phyloP scores from a whole-genome alignment of 2,113 vertebrate genomes.

The Vidua chalybeata region DNA sequence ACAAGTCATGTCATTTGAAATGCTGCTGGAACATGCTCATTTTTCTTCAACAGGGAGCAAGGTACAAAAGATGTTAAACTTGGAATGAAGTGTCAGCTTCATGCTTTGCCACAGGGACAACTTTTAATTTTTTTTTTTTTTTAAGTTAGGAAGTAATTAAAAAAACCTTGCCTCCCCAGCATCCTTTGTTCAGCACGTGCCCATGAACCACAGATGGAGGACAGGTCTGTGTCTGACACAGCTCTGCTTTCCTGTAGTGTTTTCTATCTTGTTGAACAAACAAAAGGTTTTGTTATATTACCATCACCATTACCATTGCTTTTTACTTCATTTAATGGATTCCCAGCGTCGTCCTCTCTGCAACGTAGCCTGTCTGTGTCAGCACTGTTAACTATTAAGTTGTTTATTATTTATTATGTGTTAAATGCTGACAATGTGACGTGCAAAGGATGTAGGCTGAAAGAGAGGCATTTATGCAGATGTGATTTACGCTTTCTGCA shows the following conservation, averaged over 20 bases:
- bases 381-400: constrained; percentile 1
- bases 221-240: background rate
- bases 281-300: background rate
- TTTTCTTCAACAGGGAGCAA: background rate
- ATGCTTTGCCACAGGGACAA: background rate
- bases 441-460: background rate
- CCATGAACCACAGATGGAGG: background rate
- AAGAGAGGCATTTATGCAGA: background rate
- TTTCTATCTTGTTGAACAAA: background rate
- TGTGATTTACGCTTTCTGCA: constrained; percentile 36
- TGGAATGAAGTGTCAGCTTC: background rate
- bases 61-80: background rate
- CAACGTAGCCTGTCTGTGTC: background rate
- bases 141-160: background rate
- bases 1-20: background rate
- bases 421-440: constrained; percentile 34
- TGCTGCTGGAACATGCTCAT: background rate
- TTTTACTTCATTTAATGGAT: background rate
- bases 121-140: background rate
- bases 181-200: background rate
- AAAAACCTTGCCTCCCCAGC: background rate
- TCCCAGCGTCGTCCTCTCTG: background rate
- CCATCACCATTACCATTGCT: background rate
- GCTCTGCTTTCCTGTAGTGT: background rate
- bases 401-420: constrained; percentile 42